Evolutionary conservation across 2,888 invertebrate species (phyloP).

Genomic region (Macrophya alboannulata): DNA sequence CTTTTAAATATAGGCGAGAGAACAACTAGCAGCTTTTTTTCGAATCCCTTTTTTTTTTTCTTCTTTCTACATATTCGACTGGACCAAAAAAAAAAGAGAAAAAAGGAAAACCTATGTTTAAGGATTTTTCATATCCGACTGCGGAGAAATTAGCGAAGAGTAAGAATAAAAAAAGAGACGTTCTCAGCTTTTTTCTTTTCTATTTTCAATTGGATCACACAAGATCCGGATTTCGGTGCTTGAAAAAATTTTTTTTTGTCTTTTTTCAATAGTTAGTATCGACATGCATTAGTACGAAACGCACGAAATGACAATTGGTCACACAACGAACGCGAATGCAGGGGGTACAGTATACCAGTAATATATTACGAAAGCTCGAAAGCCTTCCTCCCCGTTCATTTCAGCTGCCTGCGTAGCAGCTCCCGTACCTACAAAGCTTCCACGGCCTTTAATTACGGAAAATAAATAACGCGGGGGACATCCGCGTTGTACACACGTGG

Average conservation of each 20-base stretch:
- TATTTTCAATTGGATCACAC: too few species aligned
- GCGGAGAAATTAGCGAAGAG: too few species aligned
- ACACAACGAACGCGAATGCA: conserved; percentile 53
- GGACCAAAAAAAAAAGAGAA: neutral
- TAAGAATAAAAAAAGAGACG: too few species aligned
- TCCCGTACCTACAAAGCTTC: neutral
- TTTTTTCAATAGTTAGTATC: neutral
- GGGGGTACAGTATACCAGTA: neutral
- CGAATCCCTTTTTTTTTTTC: neutral
- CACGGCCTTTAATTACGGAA: conserved; percentile 49
- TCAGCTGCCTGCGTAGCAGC: conserved; percentile 2
- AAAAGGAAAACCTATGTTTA: neutral
- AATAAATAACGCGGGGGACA: conserved; percentile 47
- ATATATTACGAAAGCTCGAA: conserved; percentile 21
- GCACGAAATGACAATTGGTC: conserved; percentile 76
- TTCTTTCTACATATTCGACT: neutral
- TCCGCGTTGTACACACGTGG: conserved; percentile 23
- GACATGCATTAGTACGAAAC: conserved; percentile 70
- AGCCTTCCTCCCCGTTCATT: neutral
- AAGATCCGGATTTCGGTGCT: too few species aligned
- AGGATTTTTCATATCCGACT: too few species aligned
- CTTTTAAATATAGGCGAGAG: conserved; percentile 28
- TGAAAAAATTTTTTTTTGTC: too few species aligned
- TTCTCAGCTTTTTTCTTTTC: too few species aligned
- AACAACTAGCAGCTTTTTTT: neutral